A percentile compares a stretch with the other conserved stretches of the same genome.
Conservation (phyloP, 2,113 vertebrate genomes). For the mouse (Mus musculus) region DNA sequence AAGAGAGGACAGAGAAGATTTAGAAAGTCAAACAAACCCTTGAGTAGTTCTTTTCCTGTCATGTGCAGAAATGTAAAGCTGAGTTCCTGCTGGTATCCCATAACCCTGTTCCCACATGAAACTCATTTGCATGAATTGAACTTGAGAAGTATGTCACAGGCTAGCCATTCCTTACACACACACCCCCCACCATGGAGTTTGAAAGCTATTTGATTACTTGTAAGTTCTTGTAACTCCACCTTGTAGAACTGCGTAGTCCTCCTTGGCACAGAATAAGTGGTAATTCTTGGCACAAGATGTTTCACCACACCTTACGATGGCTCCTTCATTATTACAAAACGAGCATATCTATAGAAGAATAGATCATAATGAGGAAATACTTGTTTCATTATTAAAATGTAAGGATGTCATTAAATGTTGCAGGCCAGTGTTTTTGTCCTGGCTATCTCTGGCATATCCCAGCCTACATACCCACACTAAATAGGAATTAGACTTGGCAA, state of each 20-base stretch:
- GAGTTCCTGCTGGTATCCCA: not conserved
- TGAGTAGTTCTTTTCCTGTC: not conserved
- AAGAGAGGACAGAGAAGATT: not conserved
- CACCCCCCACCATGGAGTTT: not conserved
- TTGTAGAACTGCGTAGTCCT: constrained; percentile 75
- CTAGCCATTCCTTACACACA: not conserved
- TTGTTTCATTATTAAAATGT: constrained; percentile 18
- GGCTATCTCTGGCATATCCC: not conserved
- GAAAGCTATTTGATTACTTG: constrained; percentile 23
- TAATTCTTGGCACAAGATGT: constrained; percentile 82
- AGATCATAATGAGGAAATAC: constrained; percentile 35
- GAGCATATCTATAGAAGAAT: constrained; percentile 82
- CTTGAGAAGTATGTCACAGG: not conserved
- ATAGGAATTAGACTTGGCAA: not conserved
- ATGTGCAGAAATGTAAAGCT: not conserved
- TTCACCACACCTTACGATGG: constrained; percentile 87
- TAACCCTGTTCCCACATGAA: not conserved
- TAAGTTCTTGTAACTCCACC: constrained; percentile 76
- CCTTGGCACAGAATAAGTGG: constrained; percentile 87
- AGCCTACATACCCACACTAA: not conserved
- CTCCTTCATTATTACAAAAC: constrained; percentile 83
- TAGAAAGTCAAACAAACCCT: not conserved
- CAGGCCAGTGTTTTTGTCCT: not conserved
- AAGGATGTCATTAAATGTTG: not conserved
- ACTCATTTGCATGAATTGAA: not conserved